Evolutionary conservation across 2,113 vertebrate species (phyloP).

Genomic region (Caracal caracal): DNA sequence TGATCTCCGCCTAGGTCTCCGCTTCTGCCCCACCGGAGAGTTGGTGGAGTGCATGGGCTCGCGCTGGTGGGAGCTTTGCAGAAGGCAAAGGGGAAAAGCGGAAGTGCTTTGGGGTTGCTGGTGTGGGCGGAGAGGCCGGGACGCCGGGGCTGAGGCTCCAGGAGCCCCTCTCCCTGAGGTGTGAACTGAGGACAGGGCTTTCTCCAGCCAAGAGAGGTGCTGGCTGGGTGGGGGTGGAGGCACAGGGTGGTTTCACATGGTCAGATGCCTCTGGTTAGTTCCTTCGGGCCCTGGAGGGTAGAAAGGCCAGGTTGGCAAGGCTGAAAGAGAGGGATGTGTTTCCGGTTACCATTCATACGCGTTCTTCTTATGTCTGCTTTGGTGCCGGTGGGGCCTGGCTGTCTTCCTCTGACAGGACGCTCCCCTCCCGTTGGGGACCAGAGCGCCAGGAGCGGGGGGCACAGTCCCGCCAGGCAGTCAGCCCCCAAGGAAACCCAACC

Average conservation of each 20-base stretch:
- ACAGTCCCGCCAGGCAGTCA: background rate
- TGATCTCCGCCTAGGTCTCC: background rate
- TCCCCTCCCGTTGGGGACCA: no score
- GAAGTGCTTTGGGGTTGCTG: background rate
- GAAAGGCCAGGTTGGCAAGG: background rate
- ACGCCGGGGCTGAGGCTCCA: background rate
- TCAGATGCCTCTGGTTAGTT: background rate
- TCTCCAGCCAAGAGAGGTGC: background rate
- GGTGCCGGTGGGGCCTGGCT: rapidly evolving
- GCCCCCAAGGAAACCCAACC: background rate
- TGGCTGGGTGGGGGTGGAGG: background rate
- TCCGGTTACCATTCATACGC: background rate
- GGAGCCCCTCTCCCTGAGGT: background rate
- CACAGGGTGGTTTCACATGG: background rate
- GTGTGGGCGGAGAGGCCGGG: background rate
- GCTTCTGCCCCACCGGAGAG: background rate
- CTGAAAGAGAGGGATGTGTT: background rate
- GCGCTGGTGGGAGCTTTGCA: background rate
- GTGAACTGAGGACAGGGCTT: background rate
- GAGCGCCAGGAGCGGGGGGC: background rate
- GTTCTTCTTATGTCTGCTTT: background rate
- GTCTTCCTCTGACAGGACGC: background rate
- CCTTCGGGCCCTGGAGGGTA: background rate
- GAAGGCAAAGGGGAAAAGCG: background rate
- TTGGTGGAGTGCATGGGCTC: rapidly evolving